phyloP scores from a whole-genome alignment of 2,888 invertebrate genomes.

The Lycia hirtaria region DNA sequence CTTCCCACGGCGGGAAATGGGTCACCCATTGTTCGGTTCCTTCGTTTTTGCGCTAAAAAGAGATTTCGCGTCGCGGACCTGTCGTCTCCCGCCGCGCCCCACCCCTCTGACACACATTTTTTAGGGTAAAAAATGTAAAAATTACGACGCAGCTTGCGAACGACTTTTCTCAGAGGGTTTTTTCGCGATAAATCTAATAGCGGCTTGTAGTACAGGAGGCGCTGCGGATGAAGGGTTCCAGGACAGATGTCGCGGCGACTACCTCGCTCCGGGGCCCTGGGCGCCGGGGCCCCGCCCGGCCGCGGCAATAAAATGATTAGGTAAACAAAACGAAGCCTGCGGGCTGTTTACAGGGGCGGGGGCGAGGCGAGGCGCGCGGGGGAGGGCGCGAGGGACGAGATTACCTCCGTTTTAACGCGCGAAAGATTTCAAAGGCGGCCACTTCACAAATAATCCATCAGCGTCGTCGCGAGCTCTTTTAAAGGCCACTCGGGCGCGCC shows the following conservation, averaged over 20 bases:
- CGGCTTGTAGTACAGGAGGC: slow-evolving; percentile 73
- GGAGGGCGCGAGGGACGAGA: slow-evolving; percentile 58
- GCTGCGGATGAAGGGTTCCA: slow-evolving; percentile 59
- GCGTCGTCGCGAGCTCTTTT: slow-evolving; percentile 67
- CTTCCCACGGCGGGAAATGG: slow-evolving; percentile 85
- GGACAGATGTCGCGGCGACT: slow-evolving; percentile 66
- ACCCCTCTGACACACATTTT: slow-evolving; percentile 81
- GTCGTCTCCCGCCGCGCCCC: slow-evolving; percentile 63
- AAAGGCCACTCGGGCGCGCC: slow-evolving; percentile 58
- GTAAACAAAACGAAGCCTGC: slow-evolving; percentile 76
- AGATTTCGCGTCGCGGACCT: slow-evolving; percentile 73
- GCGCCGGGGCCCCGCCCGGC: slow-evolving; percentile 29
- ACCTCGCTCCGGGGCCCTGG: slow-evolving; percentile 43
- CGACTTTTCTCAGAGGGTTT: slow-evolving; percentile 77
- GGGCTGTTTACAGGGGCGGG: slow-evolving; percentile 58
- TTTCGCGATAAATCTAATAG: slow-evolving; percentile 66
- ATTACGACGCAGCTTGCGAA: slow-evolving; percentile 78
- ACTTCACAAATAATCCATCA: slow-evolving; percentile 84
- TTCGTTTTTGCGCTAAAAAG: slow-evolving; percentile 80
- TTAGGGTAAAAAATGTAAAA: slow-evolving; percentile 80
- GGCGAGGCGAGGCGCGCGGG: slow-evolving; percentile 36
- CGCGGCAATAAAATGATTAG: slow-evolving; percentile 75
- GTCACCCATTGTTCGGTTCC: slow-evolving; percentile 80
- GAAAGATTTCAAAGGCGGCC: slow-evolving; percentile 83
- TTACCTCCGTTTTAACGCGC: slow-evolving; percentile 84